Percentiles rank a stretch among this genome's conserved stretches.
Evolutionary conservation across 2,797 vertebrate genomes (phyloP).

Genomic region (Coluber constrictor): DNA sequence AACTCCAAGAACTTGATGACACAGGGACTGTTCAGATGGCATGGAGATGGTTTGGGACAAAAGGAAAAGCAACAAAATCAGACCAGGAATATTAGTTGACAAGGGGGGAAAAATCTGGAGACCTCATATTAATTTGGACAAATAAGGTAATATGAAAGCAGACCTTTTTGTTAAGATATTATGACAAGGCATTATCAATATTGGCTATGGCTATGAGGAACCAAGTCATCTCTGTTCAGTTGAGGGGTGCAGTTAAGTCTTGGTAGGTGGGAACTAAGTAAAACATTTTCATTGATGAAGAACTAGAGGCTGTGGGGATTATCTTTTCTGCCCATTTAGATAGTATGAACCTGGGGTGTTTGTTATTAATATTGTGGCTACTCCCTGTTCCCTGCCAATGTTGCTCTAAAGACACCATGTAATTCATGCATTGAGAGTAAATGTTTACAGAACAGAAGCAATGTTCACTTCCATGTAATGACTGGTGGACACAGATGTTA

Average conservation of each 20-base stretch:
- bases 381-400: background rate
- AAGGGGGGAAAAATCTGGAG: background rate
- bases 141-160: background rate
- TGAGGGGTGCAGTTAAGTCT: background rate
- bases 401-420: background rate
- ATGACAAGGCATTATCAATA: background rate
- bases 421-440: background rate
- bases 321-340: background rate
- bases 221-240: background rate
- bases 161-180: background rate
- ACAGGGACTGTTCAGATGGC: constrained; percentile 16
- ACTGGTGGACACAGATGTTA: background rate
- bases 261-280: background rate
- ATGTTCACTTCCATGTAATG: background rate
- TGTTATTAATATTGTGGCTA: background rate
- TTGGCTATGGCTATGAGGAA: background rate
- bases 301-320: background rate
- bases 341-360: background rate
- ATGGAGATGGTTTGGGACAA: background rate
- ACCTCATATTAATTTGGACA: background rate
- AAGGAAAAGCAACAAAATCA: background rate
- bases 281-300: background rate
- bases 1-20: constrained; percentile 18
- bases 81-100: background rate
- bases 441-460: background rate